Evolutionary conservation across 2,797 vertebrate species (phyloP), one percentile per base, ranked within the genome.

Genomic region (Dryobates pubescens): DNA sequence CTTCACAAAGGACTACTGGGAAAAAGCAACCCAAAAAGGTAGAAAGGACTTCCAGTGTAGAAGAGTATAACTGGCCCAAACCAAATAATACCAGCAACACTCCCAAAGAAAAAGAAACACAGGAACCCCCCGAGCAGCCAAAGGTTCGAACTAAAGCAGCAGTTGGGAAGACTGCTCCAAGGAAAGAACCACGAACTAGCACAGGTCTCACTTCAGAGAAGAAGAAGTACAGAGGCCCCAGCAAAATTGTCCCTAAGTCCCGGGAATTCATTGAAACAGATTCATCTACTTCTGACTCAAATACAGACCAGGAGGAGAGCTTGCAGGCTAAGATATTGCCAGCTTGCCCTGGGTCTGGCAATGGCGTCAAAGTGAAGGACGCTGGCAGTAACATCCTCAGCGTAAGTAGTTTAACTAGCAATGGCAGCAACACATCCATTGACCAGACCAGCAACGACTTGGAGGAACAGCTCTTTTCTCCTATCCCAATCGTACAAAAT

Each of bases 231-330:
- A 94, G 98, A 96, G 99, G 99, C 36, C 98, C 98, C 41, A 98
- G 97, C 91, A 99, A 98, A 97, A 98, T 98, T 70, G 98, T 98
- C 36, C 99, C 99, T 17, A 99, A 99, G 94, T 99, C 99, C 32
- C 97, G 98, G 87, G 99, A 99, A 96, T 99, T 99, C 96, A 98
- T 99, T 34, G 99, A 99, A 96, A 99, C 99, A 0, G 99, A 99
- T 97, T 99, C 99, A 0, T 99, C 99, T 65, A 97, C 99, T 29
- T 99, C 99, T 2, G 99, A 99, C 91, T 99, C 98, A 49, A 99
- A 98, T 74, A 99, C 99, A 1, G 99, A 99, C 74, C 97, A 98
- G 16, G 99, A 99, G 94, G 98, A 99, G 88, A 96, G 97, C 79
- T 75, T 98, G 71, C 99, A 99, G 94, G 97, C 98, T 19, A 98